Conservation (phyloP, 2,797 vertebrate genomes). For the Sebastes baramenuke region DNA sequence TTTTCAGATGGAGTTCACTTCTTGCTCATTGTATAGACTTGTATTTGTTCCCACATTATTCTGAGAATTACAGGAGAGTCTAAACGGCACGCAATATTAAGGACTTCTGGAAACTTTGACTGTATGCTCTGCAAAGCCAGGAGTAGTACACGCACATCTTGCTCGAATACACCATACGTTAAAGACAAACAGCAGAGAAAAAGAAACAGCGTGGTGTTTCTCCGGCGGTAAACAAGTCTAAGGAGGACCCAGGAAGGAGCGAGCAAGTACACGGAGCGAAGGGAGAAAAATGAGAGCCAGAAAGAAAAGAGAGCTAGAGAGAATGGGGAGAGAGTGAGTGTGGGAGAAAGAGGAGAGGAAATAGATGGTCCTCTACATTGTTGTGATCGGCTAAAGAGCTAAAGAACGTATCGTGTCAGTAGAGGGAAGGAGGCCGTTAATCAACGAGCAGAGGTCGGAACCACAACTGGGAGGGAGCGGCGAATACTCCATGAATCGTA, state of each 20-base stretch:
- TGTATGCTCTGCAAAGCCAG: background rate
- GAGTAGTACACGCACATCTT: background rate
- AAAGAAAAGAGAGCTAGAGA: background rate
- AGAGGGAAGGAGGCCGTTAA: constrained; percentile 57
- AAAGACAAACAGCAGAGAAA: background rate
- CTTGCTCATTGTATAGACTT: background rate
- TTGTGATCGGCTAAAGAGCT: constrained; percentile 68
- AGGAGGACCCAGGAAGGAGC: background rate
- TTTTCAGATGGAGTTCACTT: background rate
- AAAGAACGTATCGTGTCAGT: constrained; percentile 61
- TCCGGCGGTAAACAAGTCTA: constrained; percentile 14
- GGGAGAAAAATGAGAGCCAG: background rate
- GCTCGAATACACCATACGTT: background rate
- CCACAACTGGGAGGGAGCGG: constrained; percentile 20
- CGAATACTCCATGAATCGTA: constrained; percentile 6
- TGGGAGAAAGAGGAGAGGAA: constrained; percentile 42
- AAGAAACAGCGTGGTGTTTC: background rate
- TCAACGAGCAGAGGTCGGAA: constrained; percentile 55
- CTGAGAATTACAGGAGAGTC: background rate
- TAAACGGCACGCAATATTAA: background rate
- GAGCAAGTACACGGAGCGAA: background rate
- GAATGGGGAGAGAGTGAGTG: background rate
- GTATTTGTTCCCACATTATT: background rate
- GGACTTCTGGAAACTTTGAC: background rate
- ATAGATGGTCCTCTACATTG: constrained; percentile 55